Conservation (phyloP, 2,797 vertebrate species). For the Furcifer pardalis region DNA sequence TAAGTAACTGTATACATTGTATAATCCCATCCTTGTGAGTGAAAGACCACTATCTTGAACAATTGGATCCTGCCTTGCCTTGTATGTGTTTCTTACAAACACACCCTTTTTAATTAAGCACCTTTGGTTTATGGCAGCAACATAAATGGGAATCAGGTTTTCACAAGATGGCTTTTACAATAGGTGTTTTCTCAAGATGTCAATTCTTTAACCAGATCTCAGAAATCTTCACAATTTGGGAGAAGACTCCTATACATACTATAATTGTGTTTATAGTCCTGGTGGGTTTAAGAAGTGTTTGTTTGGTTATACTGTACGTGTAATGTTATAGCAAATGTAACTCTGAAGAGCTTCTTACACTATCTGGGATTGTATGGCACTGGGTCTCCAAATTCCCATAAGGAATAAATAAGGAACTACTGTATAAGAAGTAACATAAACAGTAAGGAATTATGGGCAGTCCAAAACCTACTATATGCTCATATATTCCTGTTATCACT, state of each 20-base stretch:
- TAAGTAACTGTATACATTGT: constrained; percentile 1
- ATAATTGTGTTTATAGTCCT: background rate
- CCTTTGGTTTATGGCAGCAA: background rate
- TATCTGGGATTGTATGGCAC: background rate
- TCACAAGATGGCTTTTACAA: background rate
- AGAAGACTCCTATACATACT: background rate
- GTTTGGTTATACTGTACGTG: too few species aligned
- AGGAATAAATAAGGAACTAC: too few species aligned
- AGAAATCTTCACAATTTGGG: background rate
- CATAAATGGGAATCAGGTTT: background rate
- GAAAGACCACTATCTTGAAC: background rate
- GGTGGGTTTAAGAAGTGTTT: background rate
- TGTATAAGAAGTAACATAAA: too few species aligned
- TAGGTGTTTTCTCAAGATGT: background rate
- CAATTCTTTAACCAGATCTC: background rate
- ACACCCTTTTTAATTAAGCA: background rate
- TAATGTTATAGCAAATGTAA: background rate
- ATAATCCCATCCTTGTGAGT: background rate
- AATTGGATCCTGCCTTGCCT: background rate
- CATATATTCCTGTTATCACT: background rate
- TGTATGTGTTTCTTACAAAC: background rate
- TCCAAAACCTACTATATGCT: background rate
- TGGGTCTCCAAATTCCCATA: too few species aligned
- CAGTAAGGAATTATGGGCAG: background rate
- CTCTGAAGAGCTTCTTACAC: background rate